phyloP scores from a whole-genome alignment of 1,140 invertebrate genomes.

The Globodera ellingtonae region DNA sequence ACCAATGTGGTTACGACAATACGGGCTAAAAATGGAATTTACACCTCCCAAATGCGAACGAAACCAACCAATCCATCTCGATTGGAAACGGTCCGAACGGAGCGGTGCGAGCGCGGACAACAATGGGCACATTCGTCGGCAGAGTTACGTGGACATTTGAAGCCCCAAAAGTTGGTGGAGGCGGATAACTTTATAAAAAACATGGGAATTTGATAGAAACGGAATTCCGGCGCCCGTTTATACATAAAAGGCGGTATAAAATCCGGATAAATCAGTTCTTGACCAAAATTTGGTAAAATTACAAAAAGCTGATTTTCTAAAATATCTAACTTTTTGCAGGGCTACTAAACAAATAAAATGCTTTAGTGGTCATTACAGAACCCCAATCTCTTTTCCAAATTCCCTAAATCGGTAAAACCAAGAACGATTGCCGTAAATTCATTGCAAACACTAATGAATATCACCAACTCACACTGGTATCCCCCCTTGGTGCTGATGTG shows the following conservation, averaged over 20 bases:
- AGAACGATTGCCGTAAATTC: no score
- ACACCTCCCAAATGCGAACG: slow-evolving; percentile 15
- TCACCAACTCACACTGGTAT: neutral
- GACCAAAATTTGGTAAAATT: no score
- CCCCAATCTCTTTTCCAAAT: no score
- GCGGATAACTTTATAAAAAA: neutral
- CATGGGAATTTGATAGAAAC: neutral
- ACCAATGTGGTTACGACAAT: slow-evolving; percentile 28
- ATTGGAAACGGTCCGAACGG: slow-evolving; percentile 56
- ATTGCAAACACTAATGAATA: no score
- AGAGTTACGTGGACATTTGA: neutral
- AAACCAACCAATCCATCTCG: slow-evolving; percentile 58
- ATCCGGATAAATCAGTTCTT: neutral
- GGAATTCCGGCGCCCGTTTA: no score
- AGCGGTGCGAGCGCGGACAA: slow-evolving; percentile 23
- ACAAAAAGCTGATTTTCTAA: no score
- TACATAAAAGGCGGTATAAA: neutral
- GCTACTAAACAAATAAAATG: no score
- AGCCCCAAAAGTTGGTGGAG: neutral
- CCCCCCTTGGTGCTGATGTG: neutral
- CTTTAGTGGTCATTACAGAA: no score
- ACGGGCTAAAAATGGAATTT: slow-evolving; percentile 8
- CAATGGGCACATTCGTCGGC: neutral
- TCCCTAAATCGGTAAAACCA: no score
- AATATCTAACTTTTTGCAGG: no score